Evolutionary conservation across 2,797 vertebrate genomes (phyloP), one percentile per base, ranked within the genome.

Genomic region (Lacerta viridis): DNA sequence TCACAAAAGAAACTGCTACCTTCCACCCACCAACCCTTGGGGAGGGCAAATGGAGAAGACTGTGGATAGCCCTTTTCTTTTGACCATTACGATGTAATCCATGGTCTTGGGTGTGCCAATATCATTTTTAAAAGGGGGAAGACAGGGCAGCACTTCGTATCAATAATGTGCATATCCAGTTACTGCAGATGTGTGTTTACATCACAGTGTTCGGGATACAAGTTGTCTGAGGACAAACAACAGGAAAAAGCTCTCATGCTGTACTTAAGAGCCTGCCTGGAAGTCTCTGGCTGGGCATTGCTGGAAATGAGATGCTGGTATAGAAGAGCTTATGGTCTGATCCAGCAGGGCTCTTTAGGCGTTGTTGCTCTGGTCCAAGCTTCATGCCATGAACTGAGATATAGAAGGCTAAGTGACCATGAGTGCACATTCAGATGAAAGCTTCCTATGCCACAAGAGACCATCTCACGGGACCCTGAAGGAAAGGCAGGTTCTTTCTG

Each of bases 81-180:
- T 1, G 41, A 25, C 39, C 36, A 89, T 2, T 84, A 76, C 79
- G 74, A 77, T 80, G 43, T 75, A 71, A 85, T 80, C 33, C 61
- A 72, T 25, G 61, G 36, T 87, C 23, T 66, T 20, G 13, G 39
- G 7, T 71, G 68, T 29, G 29, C 68, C 2, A 9, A 43, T 43
- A 0, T 27, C 36, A 41, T 23, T 64, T 64, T 64, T 33, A 33
- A 33, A 74, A 74, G 9, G 17, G n/a, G n/a, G 15, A 7, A 17
- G 36, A 72, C 5, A 33, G n/a, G 69, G 71, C 15, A 64, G 61
- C 61, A 64, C 61, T 18, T 18, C 18, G 23, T 64, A 64, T 64
- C 61, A 64, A 64, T 23, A 64, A 23, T 23, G 17, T 64, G 20
- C 18, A 61, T 23, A 61, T 61, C 59, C 20, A 20, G 15, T 61